phyloP scores from a whole-genome alignment of 2,888 invertebrate genomes.

The Aquatica leii region DNA sequence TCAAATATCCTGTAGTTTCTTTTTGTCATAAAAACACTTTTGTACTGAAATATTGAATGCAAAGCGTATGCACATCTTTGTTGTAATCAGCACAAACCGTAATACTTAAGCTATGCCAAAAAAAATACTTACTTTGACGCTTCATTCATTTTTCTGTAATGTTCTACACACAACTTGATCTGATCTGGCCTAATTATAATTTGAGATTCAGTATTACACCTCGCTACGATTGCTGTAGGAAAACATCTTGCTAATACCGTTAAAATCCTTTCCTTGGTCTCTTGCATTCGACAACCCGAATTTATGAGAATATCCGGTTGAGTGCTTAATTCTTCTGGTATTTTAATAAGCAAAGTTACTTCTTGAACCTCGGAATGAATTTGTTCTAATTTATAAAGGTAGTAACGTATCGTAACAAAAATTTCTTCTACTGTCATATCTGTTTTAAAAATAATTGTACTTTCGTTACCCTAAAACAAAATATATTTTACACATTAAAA shows the following conservation, averaged over 20 bases:
- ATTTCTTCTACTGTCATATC: slow-evolving; percentile 36
- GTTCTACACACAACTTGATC: slow-evolving; percentile 1
- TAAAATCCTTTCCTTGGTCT: slow-evolving; percentile 29
- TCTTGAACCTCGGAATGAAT: slow-evolving; percentile 25
- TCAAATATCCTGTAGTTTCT: too few relatives aligned
- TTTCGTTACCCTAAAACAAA: slow-evolving; percentile 37
- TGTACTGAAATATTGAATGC: too few relatives aligned
- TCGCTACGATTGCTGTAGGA: slow-evolving; percentile 1
- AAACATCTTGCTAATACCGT: slow-evolving; percentile 29
- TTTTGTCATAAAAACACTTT: too few relatives aligned
- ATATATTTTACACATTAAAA: too few relatives aligned
- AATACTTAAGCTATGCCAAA: background rate
- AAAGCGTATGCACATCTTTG: too few relatives aligned
- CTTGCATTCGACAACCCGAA: slow-evolving; percentile 3
- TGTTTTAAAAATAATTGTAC: slow-evolving; percentile 29
- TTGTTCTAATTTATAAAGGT: slow-evolving; percentile 31
- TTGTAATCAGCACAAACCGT: too few relatives aligned
- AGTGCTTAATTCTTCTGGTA: slow-evolving; percentile 1
- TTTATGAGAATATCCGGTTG: slow-evolving; percentile 16
- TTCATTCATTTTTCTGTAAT: background rate
- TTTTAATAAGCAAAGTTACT: slow-evolving; percentile 5
- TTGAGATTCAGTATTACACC: background rate
- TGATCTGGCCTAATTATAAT: slow-evolving; percentile 3
- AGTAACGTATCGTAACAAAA: slow-evolving; percentile 30
- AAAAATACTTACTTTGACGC: background rate